Conservation (phyloP, 2,888 invertebrate genomes). For the Thereva nobilitata region DNA sequence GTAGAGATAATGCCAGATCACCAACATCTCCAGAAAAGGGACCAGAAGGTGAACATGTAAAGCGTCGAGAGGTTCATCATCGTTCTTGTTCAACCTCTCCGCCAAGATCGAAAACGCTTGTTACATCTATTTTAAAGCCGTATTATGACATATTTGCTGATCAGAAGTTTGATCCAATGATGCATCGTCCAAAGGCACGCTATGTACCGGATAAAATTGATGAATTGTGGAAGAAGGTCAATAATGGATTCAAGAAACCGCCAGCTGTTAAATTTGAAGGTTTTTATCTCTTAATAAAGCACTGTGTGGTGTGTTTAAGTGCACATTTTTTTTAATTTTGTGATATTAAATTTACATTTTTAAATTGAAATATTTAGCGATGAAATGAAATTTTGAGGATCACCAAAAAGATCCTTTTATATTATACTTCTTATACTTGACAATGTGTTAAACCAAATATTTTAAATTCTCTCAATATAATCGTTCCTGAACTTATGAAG, state of each 20-base stretch:
- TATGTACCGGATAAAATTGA: constrained; percentile 66
- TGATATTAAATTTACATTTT: too few relatives aligned
- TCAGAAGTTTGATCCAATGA: constrained; percentile 74
- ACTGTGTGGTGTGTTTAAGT: constrained; percentile 44
- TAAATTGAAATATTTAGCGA: too few relatives aligned
- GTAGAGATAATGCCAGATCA: constrained; percentile 70
- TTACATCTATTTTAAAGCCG: constrained; percentile 57
- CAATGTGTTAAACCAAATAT: too few relatives aligned
- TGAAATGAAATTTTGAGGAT: too few relatives aligned
- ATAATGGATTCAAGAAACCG: constrained; percentile 47
- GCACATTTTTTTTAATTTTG: constrained; percentile 26
- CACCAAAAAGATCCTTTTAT: too few relatives aligned
- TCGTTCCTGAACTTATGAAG: too few relatives aligned
- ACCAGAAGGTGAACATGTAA: constrained; percentile 45
- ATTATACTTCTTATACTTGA: too few relatives aligned
- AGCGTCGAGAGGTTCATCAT: constrained; percentile 39
- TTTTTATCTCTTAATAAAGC: constrained; percentile 42
- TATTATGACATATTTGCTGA: constrained; percentile 63
- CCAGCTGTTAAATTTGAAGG: constrained; percentile 56
- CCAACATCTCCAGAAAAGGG: constrained; percentile 61
- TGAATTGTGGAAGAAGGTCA: constrained; percentile 49
- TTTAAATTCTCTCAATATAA: too few relatives aligned
- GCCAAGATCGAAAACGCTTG: constrained; percentile 59
- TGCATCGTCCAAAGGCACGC: constrained; percentile 74
- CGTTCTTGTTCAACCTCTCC: constrained; percentile 55